Percentiles rank a stretch among this genome's conserved stretches.
Conservation (phyloP, 2,113 vertebrate genomes). For the Plectropomus leopardus region DNA sequence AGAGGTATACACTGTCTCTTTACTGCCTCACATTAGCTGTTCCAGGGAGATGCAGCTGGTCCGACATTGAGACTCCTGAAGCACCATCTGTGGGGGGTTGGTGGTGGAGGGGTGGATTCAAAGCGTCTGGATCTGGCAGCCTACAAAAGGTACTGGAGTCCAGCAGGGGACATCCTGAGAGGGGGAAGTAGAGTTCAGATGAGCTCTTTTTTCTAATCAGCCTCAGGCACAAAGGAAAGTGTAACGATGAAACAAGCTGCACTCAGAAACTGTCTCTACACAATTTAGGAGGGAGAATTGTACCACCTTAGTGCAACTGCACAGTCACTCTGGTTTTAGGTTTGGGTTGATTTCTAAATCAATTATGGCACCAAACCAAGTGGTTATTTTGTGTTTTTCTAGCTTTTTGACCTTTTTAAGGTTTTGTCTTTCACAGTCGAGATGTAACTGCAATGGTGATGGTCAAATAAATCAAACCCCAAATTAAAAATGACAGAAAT, state of each 20-base stretch:
- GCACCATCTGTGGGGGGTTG: slow-evolving; percentile 23
- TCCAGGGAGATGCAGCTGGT: slow-evolving; percentile 47
- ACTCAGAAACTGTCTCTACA: slow-evolving; percentile 15
- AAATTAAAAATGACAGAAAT: not conserved
- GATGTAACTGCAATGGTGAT: not conserved
- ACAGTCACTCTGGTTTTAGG: not conserved
- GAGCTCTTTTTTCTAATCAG: slow-evolving; percentile 45
- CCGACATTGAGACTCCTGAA: slow-evolving; percentile 31
- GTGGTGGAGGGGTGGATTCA: slow-evolving; percentile 23
- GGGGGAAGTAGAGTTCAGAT: slow-evolving; percentile 50
- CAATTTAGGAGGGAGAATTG: slow-evolving; percentile 10
- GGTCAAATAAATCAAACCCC: not conserved
- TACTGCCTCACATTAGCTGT: not conserved
- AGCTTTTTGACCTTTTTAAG: not conserved
- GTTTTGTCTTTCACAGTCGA: not conserved
- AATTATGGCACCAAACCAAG: not conserved
- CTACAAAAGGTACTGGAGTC: slow-evolving; percentile 36
- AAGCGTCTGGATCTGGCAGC: slow-evolving; percentile 62
- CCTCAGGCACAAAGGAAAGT: slow-evolving; percentile 45
- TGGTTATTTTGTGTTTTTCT: not conserved
- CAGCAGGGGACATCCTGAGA: slow-evolving; percentile 53
- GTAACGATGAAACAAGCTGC: slow-evolving; percentile 6
- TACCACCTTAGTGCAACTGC: slow-evolving; percentile 8
- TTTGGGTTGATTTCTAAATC: too few species aligned
- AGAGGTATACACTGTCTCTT: slow-evolving; percentile 11